These are phyloP conservation scores for Dioctria rufipes DNA, from an alignment of 2,888 invertebrate genomes.

Conservation along the genomic window DNA sequence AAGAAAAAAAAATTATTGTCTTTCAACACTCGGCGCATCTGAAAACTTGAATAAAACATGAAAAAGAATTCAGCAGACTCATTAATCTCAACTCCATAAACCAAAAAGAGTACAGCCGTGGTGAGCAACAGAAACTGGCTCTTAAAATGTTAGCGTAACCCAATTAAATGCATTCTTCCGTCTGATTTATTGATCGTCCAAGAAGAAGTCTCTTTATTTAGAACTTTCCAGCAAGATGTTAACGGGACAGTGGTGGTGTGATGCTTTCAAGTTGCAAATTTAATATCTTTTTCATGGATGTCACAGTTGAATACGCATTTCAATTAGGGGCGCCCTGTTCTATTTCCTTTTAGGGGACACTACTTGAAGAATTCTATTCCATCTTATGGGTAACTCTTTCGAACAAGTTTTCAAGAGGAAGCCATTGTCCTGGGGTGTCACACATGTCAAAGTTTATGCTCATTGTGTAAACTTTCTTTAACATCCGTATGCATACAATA, in stretches of 20 bases:
- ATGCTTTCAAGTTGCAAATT: conserved; percentile 10
- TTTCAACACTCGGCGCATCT: conserved; percentile 4
- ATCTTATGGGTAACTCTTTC: conserved; percentile 26
- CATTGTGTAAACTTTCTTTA: conserved; percentile 41
- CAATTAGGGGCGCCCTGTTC: conserved; percentile 43
- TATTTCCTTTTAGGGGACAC: conserved; percentile 38
- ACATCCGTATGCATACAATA: conserved; percentile 37
- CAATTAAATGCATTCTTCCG: conserved; percentile 51
- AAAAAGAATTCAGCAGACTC: conserved; percentile 7
- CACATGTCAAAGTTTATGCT: conserved; percentile 51
- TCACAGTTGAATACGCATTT: conserved; percentile 43
- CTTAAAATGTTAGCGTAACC: conserved; percentile 30
- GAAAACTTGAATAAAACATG: conserved; percentile 1
- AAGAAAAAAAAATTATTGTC: conserved; percentile 28
- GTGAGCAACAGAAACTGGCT: conserved; percentile 13
- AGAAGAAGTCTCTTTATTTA: conserved; percentile 40
- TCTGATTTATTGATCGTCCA: conserved; percentile 44
- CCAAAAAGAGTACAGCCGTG: not conserved
- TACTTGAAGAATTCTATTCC: conserved; percentile 13
- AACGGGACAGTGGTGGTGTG: not conserved
- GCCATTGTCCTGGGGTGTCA: conserved; percentile 43
- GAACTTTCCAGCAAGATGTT: not conserved
- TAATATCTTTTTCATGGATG: conserved; percentile 30
- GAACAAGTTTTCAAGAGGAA: conserved; percentile 27
- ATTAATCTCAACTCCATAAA: conserved; percentile 27